Conservation (phyloP, 2,888 invertebrate genomes). For the Dryobota labecula region DNA sequence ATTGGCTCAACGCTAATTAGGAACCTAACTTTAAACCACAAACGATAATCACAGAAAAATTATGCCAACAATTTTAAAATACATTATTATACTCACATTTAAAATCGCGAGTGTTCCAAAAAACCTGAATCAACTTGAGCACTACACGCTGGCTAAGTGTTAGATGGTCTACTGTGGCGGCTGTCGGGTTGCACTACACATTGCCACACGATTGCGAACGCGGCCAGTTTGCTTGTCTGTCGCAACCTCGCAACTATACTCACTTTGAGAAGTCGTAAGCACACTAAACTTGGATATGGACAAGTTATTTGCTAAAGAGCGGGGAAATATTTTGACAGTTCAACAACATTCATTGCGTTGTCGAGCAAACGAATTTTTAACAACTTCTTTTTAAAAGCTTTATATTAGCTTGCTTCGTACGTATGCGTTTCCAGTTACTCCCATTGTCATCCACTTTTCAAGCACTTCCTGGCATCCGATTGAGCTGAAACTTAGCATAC, state of each 20-base stretch:
- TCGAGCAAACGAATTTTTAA: too few species aligned
- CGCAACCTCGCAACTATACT: constrained; percentile 10
- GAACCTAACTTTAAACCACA: not conserved
- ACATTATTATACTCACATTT: constrained; percentile 9
- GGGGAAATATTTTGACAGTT: too few species aligned
- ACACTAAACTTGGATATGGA: not conserved
- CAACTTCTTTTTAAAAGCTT: too few species aligned
- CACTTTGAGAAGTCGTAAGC: not conserved
- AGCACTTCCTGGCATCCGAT: too few species aligned
- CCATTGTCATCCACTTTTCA: too few species aligned
- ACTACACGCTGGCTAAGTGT: constrained; percentile 3
- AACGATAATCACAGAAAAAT: not conserved
- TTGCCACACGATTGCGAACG: constrained; percentile 23
- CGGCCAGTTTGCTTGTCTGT: constrained; percentile 12
- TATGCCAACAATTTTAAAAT: not conserved
- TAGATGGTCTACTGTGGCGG: not conserved
- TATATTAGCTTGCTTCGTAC: too few species aligned
- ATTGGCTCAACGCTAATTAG: not conserved
- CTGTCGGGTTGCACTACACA: not conserved
- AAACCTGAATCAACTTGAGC: not conserved
- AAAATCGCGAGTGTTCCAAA: not conserved
- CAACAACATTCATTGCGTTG: too few species aligned
- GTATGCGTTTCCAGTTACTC: too few species aligned
- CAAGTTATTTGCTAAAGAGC: not conserved
- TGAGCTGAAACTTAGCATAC: too few species aligned